These are phyloP conservation scores for Protonemura montana DNA, from an alignment of 2,888 invertebrate genomes.

Conservation along the genomic window DNA sequence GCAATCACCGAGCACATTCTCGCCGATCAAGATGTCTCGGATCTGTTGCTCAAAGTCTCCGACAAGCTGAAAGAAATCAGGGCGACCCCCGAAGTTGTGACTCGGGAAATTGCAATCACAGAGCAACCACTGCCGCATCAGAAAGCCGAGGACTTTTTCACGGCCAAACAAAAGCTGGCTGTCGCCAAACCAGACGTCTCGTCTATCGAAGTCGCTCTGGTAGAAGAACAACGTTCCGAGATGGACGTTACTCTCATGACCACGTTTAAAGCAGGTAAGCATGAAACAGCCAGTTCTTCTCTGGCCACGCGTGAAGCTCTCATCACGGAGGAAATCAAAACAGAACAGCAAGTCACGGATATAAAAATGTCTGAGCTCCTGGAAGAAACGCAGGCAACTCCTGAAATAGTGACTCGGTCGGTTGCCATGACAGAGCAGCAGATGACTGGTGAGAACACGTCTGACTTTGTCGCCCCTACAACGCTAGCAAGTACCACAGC, in stretches of 20 bases:
- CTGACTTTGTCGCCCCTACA: conserved; percentile 33
- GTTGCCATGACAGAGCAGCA: conserved; percentile 44
- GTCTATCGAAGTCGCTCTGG: conserved; percentile 37
- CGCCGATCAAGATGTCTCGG: conserved; percentile 34
- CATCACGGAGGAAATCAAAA: conserved; percentile 35
- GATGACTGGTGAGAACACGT: conserved; percentile 30
- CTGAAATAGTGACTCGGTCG: conserved; percentile 38
- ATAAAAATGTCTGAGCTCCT: conserved; percentile 21
- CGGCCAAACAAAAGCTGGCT: conserved; percentile 9
- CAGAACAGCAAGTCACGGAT: conserved; percentile 29
- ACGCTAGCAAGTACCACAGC: conserved; percentile 9
- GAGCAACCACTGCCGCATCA: conserved; percentile 42
- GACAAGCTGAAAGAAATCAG: conserved; percentile 38
- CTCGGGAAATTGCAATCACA: conserved; percentile 43
- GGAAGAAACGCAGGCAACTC: conserved; percentile 37
- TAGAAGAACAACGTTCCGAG: conserved; percentile 26
- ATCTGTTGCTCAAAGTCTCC: conserved; percentile 23
- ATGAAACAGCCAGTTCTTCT: conserved; percentile 24
- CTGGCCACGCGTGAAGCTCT: conserved; percentile 30
- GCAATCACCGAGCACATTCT: conserved; percentile 39
- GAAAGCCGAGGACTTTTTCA: conserved; percentile 14
- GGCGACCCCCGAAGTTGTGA: conserved; percentile 38
- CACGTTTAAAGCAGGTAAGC: conserved; percentile 2
- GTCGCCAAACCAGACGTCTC: conserved; percentile 40
- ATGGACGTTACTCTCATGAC: conserved; percentile 8